Conservation (phyloP, 2,113 vertebrate genomes). For the Jacana jacana region DNA sequence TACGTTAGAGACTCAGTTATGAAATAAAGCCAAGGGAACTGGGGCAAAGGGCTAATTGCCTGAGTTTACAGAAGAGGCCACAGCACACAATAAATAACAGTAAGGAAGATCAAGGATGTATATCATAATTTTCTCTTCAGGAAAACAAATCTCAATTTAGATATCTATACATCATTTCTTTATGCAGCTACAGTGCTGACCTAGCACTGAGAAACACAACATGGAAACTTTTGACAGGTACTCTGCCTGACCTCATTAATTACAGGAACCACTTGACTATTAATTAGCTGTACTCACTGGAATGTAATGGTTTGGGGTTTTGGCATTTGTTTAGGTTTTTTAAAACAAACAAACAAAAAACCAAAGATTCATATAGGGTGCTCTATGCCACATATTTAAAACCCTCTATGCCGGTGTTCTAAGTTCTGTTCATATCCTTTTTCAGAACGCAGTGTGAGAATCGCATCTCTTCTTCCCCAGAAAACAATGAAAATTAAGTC, state of each 20-base stretch:
- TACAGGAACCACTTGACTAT: background rate
- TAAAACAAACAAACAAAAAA: background rate
- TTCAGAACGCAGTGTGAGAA: background rate
- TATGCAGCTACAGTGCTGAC: background rate
- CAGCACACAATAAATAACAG: slow-evolving; percentile 29
- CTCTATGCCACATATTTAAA: background rate
- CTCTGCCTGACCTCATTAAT: background rate
- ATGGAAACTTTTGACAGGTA: background rate
- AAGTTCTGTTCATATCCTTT: background rate
- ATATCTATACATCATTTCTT: background rate
- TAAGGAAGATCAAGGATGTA: slow-evolving; percentile 22
- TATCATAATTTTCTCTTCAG: slow-evolving; percentile 33
- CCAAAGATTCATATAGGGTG: background rate
- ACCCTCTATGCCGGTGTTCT: background rate
- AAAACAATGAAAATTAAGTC: background rate
- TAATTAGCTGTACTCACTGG: background rate
- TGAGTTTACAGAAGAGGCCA: slow-evolving; percentile 39
- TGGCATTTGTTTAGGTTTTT: background rate
- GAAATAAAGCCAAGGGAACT: slow-evolving; percentile 41
- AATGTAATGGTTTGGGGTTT: background rate
- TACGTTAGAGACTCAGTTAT: background rate
- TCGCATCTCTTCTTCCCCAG: background rate
- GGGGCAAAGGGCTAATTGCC: slow-evolving; percentile 60
- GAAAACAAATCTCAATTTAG: slow-evolving; percentile 3
- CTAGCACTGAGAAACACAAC: background rate